Base-by-base conservation (phyloP, 2,113 vertebrate genomes). In the Calypte anna region DNA sequence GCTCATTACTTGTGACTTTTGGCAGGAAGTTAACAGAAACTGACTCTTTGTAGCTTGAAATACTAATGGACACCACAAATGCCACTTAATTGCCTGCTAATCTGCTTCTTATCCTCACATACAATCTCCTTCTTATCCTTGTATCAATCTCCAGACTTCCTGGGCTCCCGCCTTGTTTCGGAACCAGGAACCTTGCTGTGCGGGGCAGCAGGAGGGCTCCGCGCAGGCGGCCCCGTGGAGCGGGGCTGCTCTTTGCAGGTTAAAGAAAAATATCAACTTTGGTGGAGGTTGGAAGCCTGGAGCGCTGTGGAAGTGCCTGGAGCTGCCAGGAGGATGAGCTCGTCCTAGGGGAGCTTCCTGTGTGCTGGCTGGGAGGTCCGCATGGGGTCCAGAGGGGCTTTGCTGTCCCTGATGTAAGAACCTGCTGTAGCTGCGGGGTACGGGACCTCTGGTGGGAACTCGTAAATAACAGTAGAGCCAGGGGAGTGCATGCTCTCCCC, bases 1-100 rank as follows among this genome's bases (percentile, higher is more conserved):
- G 92, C 92, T 96, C 93, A 79, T 92, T 96, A 94, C 86, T 94
- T 91, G 76, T 86, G 94, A 96, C 93, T 96, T 95, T 91, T 93
- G 90, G 82, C 94, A 96, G 91, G 95, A 94, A 94, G 87, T 79
- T 81, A 86, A 80, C 89, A 90, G 94, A 94, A 94, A 95, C 80
- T 10, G 88, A 90, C 72, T 94, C 87, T 78, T 86, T 58, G 72
- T 91, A 83, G 91, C 90, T 83, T 55, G 72, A 91, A 95, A 84
- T 73, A 87, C 90, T 93, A 90, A 96, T 93, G 77, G 88, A 59
- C 84, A 54, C 94, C 80, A 46, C 86, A 86, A 94, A 94, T 75
- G 86, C 95, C 48, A 36, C 64, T 83, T 94, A 92, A 94, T 88
- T 91, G 93, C 91, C 82, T 57, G 63, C 91, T 93, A 86, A 94